Base-by-base conservation (phyloP, 2,888 invertebrate genomes). In the Embidobia sp. region DNA sequence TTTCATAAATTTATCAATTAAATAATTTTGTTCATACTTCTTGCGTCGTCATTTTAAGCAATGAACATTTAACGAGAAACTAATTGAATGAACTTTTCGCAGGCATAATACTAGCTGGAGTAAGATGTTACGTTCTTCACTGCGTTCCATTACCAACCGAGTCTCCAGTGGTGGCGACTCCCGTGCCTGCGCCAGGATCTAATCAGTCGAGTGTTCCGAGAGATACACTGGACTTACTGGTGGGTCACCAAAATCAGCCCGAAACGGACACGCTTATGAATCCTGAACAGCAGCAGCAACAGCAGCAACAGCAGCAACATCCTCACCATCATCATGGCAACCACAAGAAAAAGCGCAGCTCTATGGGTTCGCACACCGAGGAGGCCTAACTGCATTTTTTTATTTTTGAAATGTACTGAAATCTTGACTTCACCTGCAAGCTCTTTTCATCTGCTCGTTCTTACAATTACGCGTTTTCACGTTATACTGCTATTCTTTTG, bases 291-390 rank as follows among this genome's bases (percentile, higher is more conserved):
- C 82, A 83, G 18, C 81, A 81, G 11, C 81, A 84, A 3, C 46
- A 61, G n/a, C n/a, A 2, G 22, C 49, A 49, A 7, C 86, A 86
- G 19, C 83, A 84, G 44, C 81, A 82, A 42, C 86, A 86, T 46
- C 84, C 83, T 55, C 85, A 85, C 29, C 84, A 86, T 75, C 84
- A 83, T 33, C 87, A 86, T 48, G 84, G 83, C 27, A 87, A 88
- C 49, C 85, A 88, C 63, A 87, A 87, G 81, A 87, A 88, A 82
- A 88, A 88, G 83, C 87, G 87, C 37, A 87, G 85, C 72, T 88
- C 88, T 42, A 86, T 87, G 66, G 81, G 86, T 70, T 88, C 87
- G 42, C 85, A 87, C 59, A 82, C 85, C 78, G 87, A 86, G 78
- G 87, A 86, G 80, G 87, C 87, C 85, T 88, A 86, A 87, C 61